These are phyloP conservation scores for Marisa cornuarietis DNA, from an alignment of 1,140 invertebrate species.

Conservation along the genomic window DNA sequence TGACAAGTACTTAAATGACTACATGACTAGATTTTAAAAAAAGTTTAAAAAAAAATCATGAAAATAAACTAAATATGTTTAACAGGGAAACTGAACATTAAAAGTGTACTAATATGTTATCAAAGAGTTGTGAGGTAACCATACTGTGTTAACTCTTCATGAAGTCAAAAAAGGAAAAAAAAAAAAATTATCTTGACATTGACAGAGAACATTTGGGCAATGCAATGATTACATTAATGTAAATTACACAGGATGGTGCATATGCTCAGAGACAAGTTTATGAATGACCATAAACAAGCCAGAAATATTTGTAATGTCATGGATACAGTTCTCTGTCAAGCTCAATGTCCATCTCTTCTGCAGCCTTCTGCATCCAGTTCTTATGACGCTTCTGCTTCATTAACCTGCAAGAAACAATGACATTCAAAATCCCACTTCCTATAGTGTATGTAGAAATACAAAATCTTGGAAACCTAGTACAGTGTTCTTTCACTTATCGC, in stretches of 20 bases:
- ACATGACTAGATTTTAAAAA: no score
- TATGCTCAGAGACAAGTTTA: background rate
- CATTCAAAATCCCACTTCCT: background rate
- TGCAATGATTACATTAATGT: background rate
- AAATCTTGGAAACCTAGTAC: no score
- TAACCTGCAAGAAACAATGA: slow-evolving; percentile 47
- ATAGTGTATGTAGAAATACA: no score
- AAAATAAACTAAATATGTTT: background rate
- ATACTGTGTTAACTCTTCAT: background rate
- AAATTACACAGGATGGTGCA: no score
- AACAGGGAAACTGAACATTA: no score
- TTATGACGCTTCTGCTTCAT: slow-evolving; percentile 76
- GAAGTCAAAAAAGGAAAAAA: no score
- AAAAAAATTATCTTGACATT: no score
- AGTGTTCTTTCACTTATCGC: no score
- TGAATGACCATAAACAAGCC: background rate
- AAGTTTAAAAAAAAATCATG: background rate
- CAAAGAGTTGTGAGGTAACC: no score
- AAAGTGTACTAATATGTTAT: background rate
- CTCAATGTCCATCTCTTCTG: slow-evolving; percentile 87
- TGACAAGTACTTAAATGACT: background rate
- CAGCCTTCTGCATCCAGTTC: slow-evolving; percentile 85
- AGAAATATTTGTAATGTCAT: slow-evolving; percentile 34
- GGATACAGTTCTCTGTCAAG: slow-evolving; percentile 79
- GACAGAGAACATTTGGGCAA: background rate